A percentile compares a stretch with the other conserved stretches of the same genome.
These are phyloP conservation scores for Sus cebifrons DNA, from an alignment of 2,797 vertebrate genomes.

Conservation along the genomic window DNA sequence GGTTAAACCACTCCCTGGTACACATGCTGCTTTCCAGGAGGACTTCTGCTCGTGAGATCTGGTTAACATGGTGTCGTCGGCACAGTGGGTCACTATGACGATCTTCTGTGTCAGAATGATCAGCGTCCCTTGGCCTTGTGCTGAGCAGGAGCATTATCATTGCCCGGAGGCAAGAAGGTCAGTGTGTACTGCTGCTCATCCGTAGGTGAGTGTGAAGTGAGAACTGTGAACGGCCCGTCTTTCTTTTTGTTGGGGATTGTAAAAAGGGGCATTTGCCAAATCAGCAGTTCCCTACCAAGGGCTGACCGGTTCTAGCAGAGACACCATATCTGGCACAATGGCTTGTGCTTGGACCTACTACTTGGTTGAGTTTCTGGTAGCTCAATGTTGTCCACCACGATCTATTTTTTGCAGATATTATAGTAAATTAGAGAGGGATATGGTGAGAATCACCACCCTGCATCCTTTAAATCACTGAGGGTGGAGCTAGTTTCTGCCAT, in stretches of 20 bases:
- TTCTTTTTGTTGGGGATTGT: background rate
- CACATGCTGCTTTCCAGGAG: background rate
- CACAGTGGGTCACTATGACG: background rate
- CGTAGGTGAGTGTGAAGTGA: background rate
- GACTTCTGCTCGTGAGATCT: background rate
- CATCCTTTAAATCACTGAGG: background rate
- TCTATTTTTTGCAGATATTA: background rate
- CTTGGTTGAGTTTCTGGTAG: background rate
- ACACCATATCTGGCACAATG: background rate
- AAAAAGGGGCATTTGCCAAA: background rate
- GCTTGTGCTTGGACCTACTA: background rate
- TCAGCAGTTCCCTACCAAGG: background rate
- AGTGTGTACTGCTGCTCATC: background rate
- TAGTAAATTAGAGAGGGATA: background rate
- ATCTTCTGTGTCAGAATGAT: constrained; percentile 27
- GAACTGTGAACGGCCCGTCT: background rate
- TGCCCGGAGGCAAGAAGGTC: background rate
- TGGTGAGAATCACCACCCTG: background rate
- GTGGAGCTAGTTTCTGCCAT: background rate
- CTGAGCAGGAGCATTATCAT: constrained; percentile 24
- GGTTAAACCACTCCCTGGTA: background rate
- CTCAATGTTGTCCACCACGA: background rate
- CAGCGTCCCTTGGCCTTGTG: constrained; percentile 17
- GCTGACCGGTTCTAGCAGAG: background rate
- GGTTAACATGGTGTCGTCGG: background rate